phyloP scores from a whole-genome alignment of 2,113 vertebrate genomes.

The Hippocampus comes region DNA sequence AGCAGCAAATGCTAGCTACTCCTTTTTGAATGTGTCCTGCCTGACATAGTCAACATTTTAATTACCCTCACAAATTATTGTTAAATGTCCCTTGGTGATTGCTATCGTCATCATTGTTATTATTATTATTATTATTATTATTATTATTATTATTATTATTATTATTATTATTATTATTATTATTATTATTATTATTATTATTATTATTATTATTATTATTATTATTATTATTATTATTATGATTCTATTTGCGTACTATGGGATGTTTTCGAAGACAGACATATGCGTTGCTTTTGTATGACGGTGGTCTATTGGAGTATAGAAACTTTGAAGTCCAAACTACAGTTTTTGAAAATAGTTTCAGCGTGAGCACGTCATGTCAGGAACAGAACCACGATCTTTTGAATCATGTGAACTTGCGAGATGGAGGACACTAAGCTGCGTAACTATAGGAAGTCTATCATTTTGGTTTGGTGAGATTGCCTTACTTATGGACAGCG shows the following conservation, averaged over 20 bases:
- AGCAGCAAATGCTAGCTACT: no score
- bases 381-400: neutral
- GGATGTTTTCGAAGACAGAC: neutral
- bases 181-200: no score
- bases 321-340: neutral
- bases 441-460: neutral
- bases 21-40: no score
- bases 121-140: neutral
- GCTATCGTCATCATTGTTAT: no score
- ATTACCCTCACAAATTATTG: neutral
- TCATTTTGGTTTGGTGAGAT: neutral
- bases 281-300: neutral
- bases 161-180: neutral
- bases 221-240: neutral
- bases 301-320: neutral
- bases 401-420: no score
- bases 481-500: neutral
- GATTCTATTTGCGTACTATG: no score
- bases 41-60: neutral
- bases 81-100: neutral
- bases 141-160: neutral
- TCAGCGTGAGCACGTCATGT: neutral
- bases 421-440: neutral
- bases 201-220: no score
- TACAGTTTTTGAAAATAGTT: neutral